Conservation (phyloP, 2,797 vertebrate genomes). For the Arvicola amphibius region DNA sequence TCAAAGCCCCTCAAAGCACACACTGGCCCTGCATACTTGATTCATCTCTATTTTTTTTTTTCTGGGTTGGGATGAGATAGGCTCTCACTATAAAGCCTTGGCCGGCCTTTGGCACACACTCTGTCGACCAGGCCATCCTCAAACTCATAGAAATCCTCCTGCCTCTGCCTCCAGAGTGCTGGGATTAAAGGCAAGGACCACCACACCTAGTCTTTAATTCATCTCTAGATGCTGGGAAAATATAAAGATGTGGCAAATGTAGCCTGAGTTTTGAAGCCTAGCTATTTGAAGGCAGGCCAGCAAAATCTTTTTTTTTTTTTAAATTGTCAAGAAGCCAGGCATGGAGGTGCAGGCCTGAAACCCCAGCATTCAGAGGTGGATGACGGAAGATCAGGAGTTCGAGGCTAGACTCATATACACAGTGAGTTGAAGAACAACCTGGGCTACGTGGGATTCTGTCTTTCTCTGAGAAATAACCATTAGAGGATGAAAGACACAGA, state of each 20-base stretch:
- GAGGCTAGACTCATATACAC: neutral
- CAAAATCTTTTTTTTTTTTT: neutral
- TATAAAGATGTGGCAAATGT: neutral
- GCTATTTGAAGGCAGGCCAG: neutral
- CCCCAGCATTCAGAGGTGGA: neutral
- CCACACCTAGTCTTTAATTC: neutral
- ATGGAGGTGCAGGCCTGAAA: neutral
- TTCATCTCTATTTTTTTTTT: conserved; percentile 7
- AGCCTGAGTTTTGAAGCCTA: neutral
- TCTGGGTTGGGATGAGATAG: neutral
- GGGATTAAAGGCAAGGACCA: neutral
- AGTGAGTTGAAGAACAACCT: neutral
- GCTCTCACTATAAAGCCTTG: neutral
- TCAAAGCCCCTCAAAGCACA: neutral
- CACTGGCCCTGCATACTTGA: neutral
- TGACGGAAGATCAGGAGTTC: neutral
- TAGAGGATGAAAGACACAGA: neutral
- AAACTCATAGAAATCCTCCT: neutral
- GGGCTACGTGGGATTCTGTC: neutral
- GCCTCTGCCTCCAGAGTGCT: neutral
- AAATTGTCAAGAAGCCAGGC: neutral
- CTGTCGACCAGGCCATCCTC: neutral
- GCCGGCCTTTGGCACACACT: neutral
- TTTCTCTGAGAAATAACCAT: conserved; percentile 7
- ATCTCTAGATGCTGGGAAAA: conserved; percentile 10